Conservation (phyloP, 2,797 vertebrate genomes). For the Manis pentadactyla region DNA sequence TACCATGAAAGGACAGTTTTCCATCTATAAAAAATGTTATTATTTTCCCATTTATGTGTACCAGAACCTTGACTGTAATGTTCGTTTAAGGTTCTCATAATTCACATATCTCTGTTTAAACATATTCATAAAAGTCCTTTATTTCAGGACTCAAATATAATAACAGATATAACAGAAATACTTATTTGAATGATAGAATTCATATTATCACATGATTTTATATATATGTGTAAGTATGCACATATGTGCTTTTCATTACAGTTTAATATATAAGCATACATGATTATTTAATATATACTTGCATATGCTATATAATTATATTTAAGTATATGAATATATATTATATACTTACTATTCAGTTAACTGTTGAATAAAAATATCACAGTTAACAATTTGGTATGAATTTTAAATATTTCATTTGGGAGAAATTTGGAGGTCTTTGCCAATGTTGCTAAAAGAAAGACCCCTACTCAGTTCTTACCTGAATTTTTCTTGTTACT, state of each 20-base stretch:
- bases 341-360: neutral
- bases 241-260: neutral
- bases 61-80: neutral
- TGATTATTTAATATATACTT: neutral
- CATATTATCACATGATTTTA: neutral
- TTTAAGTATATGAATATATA: neutral
- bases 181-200: neutral
- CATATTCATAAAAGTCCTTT: neutral
- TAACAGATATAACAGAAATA: neutral
- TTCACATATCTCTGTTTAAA: neutral
- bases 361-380: neutral
- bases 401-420: neutral
- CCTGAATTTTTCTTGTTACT: neutral
- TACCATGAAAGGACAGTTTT: neutral
- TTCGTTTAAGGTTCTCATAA: too few relatives aligned
- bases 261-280: neutral
- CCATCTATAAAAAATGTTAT: neutral
- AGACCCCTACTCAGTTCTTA: neutral
- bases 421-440: neutral
- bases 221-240: neutral
- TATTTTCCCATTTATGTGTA: neutral
- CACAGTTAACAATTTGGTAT: neutral
- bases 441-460: neutral
- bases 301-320: neutral
- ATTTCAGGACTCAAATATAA: neutral